Conservation (phyloP, 2,888 invertebrate genomes). For the Meteorus colon region DNA sequence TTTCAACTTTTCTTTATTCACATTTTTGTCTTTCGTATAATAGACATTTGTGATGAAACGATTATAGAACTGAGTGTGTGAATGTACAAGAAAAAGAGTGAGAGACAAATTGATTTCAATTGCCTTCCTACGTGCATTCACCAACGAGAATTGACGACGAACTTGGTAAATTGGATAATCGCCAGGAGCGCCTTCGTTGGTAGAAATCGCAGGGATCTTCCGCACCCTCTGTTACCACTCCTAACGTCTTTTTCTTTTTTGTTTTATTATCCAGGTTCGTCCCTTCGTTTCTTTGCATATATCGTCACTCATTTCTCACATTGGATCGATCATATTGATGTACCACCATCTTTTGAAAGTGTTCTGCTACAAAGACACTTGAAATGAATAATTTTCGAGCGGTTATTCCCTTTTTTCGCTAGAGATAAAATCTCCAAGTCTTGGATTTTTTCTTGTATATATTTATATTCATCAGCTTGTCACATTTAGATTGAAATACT, state of each 20-base stretch:
- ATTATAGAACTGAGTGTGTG: conserved; percentile 1
- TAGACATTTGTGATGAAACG: conserved; percentile 48
- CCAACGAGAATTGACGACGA: conserved; percentile 65
- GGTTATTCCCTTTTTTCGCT: too few relatives aligned
- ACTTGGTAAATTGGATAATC: conserved; percentile 67
- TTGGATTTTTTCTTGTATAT: too few relatives aligned
- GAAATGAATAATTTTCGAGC: too few relatives aligned
- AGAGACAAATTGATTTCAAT: conserved; percentile 64
- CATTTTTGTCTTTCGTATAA: conserved; percentile 42
- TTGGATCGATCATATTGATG: neutral
- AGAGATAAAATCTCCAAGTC: too few relatives aligned
- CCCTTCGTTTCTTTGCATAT: conserved; percentile 18
- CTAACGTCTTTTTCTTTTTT: conserved; percentile 3
- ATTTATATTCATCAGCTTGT: neutral
- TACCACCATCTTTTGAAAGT: too few relatives aligned
- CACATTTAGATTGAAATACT: too few relatives aligned
- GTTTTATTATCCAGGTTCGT: conserved; percentile 27
- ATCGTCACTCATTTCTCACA: conserved; percentile 39
- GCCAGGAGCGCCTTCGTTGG: conserved; percentile 54
- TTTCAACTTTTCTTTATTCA: neutral
- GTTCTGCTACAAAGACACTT: too few relatives aligned
- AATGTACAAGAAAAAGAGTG: conserved; percentile 23
- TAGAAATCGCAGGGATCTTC: conserved; percentile 34
- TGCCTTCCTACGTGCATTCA: conserved; percentile 59
- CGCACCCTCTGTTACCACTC: conserved; percentile 18